These are phyloP conservation scores for Drosophila erecta DNA, from an alignment of 1,140 invertebrate genomes.

Conservation along the genomic window DNA sequence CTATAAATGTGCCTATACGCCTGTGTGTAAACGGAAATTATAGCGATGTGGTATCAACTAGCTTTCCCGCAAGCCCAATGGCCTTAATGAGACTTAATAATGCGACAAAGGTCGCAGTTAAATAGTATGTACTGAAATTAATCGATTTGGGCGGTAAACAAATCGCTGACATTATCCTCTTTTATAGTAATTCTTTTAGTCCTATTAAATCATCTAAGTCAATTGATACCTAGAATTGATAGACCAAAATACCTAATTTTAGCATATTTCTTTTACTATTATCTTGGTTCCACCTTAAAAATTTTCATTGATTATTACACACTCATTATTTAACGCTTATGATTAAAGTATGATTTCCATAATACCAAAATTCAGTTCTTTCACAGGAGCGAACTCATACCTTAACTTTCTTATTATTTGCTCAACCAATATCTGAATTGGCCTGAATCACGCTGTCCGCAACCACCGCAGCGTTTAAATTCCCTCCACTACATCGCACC, in stretches of 20 bases:
- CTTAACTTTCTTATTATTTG: background rate
- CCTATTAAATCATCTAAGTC: too few relatives aligned
- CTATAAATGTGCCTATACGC: slow-evolving; percentile 3
- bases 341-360: too few relatives aligned
- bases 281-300: too few relatives aligned
- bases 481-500: slow-evolving; percentile 27
- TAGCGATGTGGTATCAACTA: slow-evolving; percentile 12
- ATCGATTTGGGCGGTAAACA: background rate
- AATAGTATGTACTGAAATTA: background rate
- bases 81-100: slow-evolving; percentile 12
- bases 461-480: slow-evolving; percentile 47
- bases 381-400: background rate
- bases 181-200: background rate
- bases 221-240: too few relatives aligned
- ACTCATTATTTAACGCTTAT: too few relatives aligned
- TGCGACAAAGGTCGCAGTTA: background rate
- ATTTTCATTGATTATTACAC: too few relatives aligned
- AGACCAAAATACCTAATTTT: too few relatives aligned
- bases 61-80: slow-evolving; percentile 19
- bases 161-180: background rate
- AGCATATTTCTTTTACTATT: too few relatives aligned
- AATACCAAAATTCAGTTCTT: too few relatives aligned
- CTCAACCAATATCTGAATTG: slow-evolving; percentile 7
- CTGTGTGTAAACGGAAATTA: background rate
- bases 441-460: slow-evolving; percentile 38